A percentile compares a stretch with the other conserved stretches of the same genome.
phyloP scores from a whole-genome alignment of 1,140 invertebrate genomes.

The Brachionus manjavacas region DNA sequence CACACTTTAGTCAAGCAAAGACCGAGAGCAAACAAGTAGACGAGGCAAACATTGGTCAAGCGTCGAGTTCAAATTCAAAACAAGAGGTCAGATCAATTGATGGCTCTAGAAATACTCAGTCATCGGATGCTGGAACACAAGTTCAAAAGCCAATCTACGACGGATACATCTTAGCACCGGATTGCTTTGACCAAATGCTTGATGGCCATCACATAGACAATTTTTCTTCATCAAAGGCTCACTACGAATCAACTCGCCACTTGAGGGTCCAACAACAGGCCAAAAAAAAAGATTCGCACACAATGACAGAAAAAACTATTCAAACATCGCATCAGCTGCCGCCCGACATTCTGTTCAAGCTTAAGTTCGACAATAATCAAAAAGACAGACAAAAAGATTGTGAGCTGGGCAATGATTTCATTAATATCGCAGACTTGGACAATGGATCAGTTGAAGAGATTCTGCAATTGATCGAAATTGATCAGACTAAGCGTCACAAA shows the following conservation, averaged over 20 bases:
- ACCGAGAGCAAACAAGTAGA: not conserved
- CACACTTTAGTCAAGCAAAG: not conserved
- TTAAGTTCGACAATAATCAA: not conserved
- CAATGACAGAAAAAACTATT: not conserved
- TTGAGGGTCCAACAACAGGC: not conserved
- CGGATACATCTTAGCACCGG: constrained; percentile 8
- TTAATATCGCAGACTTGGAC: constrained; percentile 26
- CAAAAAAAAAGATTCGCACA: not conserved
- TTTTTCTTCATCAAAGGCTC: not conserved
- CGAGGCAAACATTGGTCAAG: not conserved
- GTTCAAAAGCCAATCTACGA: constrained; percentile 34
- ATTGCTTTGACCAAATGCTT: not conserved
- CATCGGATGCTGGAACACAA: not conserved
- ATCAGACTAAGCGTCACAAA: not conserved
- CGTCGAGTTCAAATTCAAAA: not conserved
- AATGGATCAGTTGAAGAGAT: not conserved
- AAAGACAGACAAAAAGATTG: not conserved
- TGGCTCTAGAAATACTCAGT: not conserved
- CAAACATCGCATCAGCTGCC: not conserved
- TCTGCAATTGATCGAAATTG: not conserved
- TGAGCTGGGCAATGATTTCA: not conserved
- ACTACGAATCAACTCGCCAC: not conserved
- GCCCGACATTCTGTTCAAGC: constrained; percentile 9
- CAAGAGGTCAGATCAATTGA: too few species aligned
- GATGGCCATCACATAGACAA: not conserved